These are phyloP conservation scores for Zaprionus africanus DNA, from an alignment of 1,140 invertebrate species.

Conservation along the genomic window DNA sequence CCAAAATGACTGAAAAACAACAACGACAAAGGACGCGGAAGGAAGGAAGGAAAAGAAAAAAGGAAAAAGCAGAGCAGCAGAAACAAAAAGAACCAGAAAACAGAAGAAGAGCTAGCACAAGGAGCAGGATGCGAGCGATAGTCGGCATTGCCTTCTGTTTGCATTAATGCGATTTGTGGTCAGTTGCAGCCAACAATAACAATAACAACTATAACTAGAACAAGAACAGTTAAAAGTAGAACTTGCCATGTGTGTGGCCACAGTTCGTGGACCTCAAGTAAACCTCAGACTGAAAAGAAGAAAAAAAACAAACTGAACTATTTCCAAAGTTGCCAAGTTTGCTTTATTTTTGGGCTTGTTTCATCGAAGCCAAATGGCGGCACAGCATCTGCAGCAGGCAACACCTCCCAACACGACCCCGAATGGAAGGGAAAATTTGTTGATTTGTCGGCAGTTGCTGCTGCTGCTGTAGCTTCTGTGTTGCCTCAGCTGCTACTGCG, in stretches of 20 bases:
- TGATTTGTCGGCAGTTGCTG: constrained; percentile 37
- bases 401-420: not conserved
- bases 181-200: constrained; percentile 30
- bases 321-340: constrained; percentile 18
- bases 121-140: constrained; percentile 24
- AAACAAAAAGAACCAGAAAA: not conserved
- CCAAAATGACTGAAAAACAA: constrained; percentile 24
- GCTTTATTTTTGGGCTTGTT: constrained; percentile 41
- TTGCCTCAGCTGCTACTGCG: not conserved
- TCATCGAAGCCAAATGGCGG: constrained; percentile 24
- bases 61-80: not conserved
- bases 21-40: not conserved
- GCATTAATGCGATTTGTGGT: constrained; percentile 48
- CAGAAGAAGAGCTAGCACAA: not conserved
- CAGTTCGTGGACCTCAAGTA: constrained; percentile 48
- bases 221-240: constrained; percentile 4
- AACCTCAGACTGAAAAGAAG: constrained; percentile 21
- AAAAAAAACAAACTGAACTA: constrained; percentile 1
- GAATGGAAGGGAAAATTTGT: constrained; percentile 28
- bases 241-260: constrained; percentile 21
- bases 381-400: constrained; percentile 15
- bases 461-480: constrained; percentile 15
- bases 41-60: not conserved
- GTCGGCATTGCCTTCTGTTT: constrained; percentile 13
- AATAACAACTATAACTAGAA: not conserved